Conservation (phyloP, 2,113 vertebrate genomes). For the Aphyosemion australe region DNA sequence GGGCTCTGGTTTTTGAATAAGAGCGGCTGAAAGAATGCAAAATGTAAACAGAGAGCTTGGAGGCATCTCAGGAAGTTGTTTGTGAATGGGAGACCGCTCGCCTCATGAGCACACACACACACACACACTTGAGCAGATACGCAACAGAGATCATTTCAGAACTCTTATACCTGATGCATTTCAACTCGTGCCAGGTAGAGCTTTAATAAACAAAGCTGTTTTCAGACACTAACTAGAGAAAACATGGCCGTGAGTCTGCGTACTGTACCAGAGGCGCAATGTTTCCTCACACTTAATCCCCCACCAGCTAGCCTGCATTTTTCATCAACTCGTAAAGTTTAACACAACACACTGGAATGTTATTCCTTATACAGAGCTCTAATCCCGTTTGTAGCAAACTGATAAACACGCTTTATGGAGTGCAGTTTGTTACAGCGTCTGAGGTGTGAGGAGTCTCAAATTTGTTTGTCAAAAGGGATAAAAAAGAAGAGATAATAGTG, state of each 20-base stretch:
- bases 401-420: conserved; percentile 62
- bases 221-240: conserved; percentile 41
- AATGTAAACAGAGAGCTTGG: conserved; percentile 81
- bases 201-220: conserved; percentile 47
- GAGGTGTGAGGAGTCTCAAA: background rate
- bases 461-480: conserved; percentile 7
- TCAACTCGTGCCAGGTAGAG: conserved; percentile 30
- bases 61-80: conserved; percentile 76
- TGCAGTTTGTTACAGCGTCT: conserved; percentile 38
- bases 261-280: conserved; percentile 61
- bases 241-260: conserved; percentile 51
- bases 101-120: conserved; percentile 25
- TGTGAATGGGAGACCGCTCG: conserved; percentile 74
- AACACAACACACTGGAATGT: conserved; percentile 74
- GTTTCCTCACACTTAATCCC: conserved; percentile 66
- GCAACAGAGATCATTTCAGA: background rate
- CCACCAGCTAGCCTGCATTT: conserved; percentile 65
- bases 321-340: conserved; percentile 74
- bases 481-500: conserved; percentile 5
- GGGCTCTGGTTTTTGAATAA: conserved; percentile 84
- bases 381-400: conserved; percentile 64
- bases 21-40: conserved; percentile 79
- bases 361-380: conserved; percentile 59
- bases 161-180: conserved; percentile 23
- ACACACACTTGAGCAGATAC: background rate